Evolutionary conservation across 92 coral and sea anemone species (phyloP), one percentile per base, ranked within the genome.

Genomic region (Palythoa grandis): DNA sequence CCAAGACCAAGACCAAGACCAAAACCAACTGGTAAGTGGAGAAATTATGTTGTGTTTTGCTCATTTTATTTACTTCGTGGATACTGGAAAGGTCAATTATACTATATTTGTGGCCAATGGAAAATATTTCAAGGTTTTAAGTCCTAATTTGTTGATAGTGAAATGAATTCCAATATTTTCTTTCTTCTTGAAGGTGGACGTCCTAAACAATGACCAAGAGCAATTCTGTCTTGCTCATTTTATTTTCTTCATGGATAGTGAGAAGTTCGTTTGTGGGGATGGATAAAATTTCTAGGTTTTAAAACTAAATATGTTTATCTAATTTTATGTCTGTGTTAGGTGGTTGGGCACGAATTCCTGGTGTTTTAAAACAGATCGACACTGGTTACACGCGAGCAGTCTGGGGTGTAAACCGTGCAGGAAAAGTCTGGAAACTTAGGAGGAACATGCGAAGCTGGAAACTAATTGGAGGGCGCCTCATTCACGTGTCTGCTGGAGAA

Each of bases 401-500:
- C 69, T 63, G 69, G 69, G 69, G 69, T 63, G 69, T 63, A n/a
- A 63, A 63, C 69, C 69, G 69, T 63, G 69, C 69, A 19, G 25
- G 69, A 23, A 19, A 63, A 17, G 19, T 63, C 23, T 63, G 69
- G 69, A 63, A 63, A n/a, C 69, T 63, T 8, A 63, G 9, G 19
- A 7, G 11, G 1, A 63, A 22, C 14, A 74, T 14, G 10, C 52
- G 54, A 74, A 22, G 38, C 19, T 63, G 69, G 69, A 63, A 9
- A 13, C 35, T 48, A 4, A 22, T 74, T 47, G 29, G 14, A 20
- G 78, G 78, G 4, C 78, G 25, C 5, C 60, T 74, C 37, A 74
- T 52, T 10, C 58, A 74, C 16, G 78, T 74, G 57, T 15, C 78
- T 17, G 78, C 78, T 50, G 78, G 78, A 48, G 78, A 74, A 74